phyloP scores from a whole-genome alignment of 2,888 invertebrate genomes.

The Schizotus pectinicornis region DNA sequence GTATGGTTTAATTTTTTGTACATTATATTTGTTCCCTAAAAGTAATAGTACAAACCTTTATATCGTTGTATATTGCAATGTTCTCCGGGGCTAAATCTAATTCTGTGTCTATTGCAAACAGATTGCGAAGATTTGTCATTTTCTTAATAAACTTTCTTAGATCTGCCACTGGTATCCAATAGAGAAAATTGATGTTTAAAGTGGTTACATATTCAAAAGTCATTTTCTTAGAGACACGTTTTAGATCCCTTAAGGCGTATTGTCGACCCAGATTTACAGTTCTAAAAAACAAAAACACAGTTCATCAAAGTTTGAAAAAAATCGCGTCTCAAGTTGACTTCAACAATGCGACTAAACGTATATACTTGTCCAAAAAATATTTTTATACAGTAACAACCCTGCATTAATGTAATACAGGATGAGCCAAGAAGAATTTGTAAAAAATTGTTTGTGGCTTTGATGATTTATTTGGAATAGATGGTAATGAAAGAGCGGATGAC shows the following conservation, averaged over 20 bases:
- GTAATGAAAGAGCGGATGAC: too few species aligned
- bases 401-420: too few species aligned
- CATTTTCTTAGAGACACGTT: constrained; percentile 6
- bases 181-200: constrained; percentile 22
- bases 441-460: too few species aligned
- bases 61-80: neutral
- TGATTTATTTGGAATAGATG: too few species aligned
- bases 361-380: too few species aligned
- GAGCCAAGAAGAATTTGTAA: too few species aligned
- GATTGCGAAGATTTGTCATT: constrained; percentile 15
- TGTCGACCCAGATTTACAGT: neutral
- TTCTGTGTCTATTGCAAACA: constrained; percentile 18
- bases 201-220: constrained; percentile 6
- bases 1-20: too few species aligned
- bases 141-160: constrained; percentile 11
- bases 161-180: constrained; percentile 14
- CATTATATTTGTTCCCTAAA: constrained; percentile 8
- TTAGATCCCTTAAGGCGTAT: constrained; percentile 7
- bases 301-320: too few species aligned
- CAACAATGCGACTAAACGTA: too few species aligned
- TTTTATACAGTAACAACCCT: too few species aligned
- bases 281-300: constrained; percentile 11
- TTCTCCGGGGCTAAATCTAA: constrained; percentile 4
- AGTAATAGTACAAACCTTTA: neutral
- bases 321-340: too few species aligned